Evolutionary conservation across 2,888 invertebrate genomes (phyloP).

Genomic region (Campaea margaritaria): DNA sequence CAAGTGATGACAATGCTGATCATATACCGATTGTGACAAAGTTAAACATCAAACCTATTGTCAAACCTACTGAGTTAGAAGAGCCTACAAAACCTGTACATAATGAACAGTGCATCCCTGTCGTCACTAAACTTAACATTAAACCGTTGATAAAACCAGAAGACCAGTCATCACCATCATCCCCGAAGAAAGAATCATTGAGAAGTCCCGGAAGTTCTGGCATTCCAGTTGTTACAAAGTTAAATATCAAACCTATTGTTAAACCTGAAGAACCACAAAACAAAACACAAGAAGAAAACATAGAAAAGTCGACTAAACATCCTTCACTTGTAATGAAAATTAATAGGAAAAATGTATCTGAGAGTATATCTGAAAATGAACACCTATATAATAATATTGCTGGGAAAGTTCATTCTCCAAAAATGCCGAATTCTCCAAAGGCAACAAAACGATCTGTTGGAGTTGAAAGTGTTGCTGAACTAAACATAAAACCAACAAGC

Average conservation of each 20-base stretch:
- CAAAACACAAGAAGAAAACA: conserved; percentile 56
- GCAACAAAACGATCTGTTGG: conserved; percentile 1
- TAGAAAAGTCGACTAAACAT: conserved; percentile 63
- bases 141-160: conserved; percentile 74
- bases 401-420: conserved; percentile 47
- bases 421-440: conserved; percentile 31
- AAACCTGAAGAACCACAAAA: conserved; percentile 70
- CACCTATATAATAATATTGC: conserved; percentile 60
- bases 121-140: conserved; percentile 75
- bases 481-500: conserved; percentile 16
- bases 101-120: conserved; percentile 66
- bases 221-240: conserved; percentile 72
- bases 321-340: conserved; percentile 80
- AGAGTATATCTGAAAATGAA: conserved; percentile 53
- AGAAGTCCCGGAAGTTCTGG: conserved; percentile 54
- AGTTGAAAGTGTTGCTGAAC: conserved; percentile 19
- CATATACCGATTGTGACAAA: conserved; percentile 81
- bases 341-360: conserved; percentile 72
- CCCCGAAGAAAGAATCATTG: conserved; percentile 71
- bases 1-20: conserved; percentile 79
- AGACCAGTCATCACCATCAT: conserved; percentile 63
- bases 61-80: conserved; percentile 66
- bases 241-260: conserved; percentile 78
- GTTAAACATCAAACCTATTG: conserved; percentile 85
- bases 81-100: conserved; percentile 51